Conservation (phyloP, 2,113 vertebrate species). For the Climacteris rufus region DNA sequence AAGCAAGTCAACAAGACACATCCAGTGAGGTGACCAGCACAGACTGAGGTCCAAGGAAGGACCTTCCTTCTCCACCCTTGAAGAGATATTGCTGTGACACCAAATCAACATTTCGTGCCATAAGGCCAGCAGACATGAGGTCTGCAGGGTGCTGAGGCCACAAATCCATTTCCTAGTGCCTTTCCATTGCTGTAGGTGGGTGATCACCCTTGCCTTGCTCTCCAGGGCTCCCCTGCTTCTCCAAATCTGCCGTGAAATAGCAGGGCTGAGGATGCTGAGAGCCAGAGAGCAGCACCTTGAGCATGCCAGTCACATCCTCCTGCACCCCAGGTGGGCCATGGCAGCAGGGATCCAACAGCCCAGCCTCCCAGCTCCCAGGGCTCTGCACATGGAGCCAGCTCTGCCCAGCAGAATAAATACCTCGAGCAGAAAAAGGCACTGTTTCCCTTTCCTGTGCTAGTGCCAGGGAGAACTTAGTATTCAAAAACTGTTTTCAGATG, state of each 20-base stretch:
- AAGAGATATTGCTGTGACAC: background rate
- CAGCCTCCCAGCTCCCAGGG: background rate
- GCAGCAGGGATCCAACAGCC: background rate
- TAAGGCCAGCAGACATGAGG: background rate
- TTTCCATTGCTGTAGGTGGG: background rate
- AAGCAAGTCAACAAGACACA: background rate
- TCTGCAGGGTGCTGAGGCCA: background rate
- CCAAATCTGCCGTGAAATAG: background rate
- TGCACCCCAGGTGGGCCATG: background rate
- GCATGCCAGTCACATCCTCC: background rate
- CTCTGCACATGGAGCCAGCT: background rate
- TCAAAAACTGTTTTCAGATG: conserved; percentile 38
- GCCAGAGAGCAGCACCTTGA: accelerated
- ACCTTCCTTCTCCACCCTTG: background rate
- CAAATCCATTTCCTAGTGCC: background rate
- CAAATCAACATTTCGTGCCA: accelerated
- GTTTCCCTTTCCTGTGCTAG: background rate
- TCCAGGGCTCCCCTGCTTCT: background rate
- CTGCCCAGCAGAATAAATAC: background rate
- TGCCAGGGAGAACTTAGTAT: conserved; percentile 37
- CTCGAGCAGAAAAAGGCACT: conserved; percentile 16
- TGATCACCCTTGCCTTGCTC: background rate
- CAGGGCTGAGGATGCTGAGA: background rate
- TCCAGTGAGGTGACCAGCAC: accelerated
- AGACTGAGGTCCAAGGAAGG: background rate